Percentiles rank a stretch among this genome's conserved stretches.
Evolutionary conservation across 2,888 invertebrate genomes (phyloP).

Genomic region (Stenichneumon culpator): DNA sequence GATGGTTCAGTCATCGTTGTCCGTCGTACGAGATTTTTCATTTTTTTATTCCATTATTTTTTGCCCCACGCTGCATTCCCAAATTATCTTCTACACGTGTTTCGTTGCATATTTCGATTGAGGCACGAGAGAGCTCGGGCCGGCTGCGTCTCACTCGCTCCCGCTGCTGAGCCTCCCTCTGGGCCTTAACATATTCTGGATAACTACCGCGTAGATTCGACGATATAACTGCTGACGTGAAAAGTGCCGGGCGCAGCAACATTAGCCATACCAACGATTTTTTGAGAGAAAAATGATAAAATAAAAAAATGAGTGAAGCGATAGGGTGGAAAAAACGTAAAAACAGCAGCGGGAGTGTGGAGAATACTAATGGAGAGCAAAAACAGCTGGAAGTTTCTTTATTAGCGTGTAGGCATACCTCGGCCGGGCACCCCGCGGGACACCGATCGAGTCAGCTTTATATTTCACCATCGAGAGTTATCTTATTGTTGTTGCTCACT

Average conservation of each 20-base stretch:
- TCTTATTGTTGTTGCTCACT: slow-evolving; percentile 46
- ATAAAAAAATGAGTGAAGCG: not conserved
- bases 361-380: slow-evolving; percentile 16
- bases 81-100: slow-evolving; percentile 79
- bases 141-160: not conserved
- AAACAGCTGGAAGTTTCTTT: slow-evolving; percentile 1
- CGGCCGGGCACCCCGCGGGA: slow-evolving; percentile 24
- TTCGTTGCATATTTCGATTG: slow-evolving; percentile 74
- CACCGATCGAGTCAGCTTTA: slow-evolving; percentile 33
- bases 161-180: not conserved
- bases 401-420: slow-evolving; percentile 18
- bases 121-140: slow-evolving; percentile 37
- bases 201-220: slow-evolving; percentile 18
- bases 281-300: slow-evolving; percentile 4
- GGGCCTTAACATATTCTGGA: slow-evolving; percentile 22
- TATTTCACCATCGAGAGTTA: slow-evolving; percentile 52
- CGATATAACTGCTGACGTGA: slow-evolving; percentile 15
- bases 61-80: slow-evolving; percentile 69
- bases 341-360: slow-evolving; percentile 2
- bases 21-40: not conserved
- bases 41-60: slow-evolving; percentile 15
- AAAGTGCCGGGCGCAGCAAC: not conserved
- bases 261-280: not conserved
- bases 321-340: not conserved
- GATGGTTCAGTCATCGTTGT: slow-evolving; percentile 20